These are phyloP conservation scores for Lichenostomus cassidix DNA, from an alignment of 2,113 vertebrate species.

Conservation along the genomic window DNA sequence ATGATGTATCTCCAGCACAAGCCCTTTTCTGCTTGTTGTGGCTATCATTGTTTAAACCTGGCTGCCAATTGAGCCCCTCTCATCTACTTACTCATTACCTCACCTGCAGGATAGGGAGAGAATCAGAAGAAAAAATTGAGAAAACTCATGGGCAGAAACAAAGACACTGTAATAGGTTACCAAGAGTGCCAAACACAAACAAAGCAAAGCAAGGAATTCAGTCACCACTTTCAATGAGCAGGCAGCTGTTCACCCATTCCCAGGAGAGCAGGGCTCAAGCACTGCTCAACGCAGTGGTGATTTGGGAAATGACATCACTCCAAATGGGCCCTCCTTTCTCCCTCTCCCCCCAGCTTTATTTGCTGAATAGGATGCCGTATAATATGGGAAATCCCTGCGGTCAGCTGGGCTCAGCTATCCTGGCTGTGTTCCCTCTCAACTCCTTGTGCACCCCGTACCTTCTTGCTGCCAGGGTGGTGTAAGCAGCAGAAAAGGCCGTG, in stretches of 20 bases:
- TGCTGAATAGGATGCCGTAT: neutral
- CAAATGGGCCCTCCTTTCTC: neutral
- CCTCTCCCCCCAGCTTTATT: neutral
- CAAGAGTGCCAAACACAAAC: accelerated
- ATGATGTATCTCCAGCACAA: neutral
- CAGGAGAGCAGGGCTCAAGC: neutral
- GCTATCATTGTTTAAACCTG: neutral
- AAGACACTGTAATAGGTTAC: neutral
- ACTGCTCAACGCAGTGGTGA: accelerated
- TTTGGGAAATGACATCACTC: neutral
- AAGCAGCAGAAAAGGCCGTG: neutral
- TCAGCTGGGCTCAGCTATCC: neutral
- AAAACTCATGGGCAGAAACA: neutral
- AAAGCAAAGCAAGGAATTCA: neutral
- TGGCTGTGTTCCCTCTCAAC: accelerated
- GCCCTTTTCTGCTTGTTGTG: neutral
- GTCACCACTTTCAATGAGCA: neutral
- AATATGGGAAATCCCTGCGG: neutral
- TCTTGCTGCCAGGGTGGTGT: accelerated
- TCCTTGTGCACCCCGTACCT: neutral
- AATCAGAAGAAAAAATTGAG: neutral
- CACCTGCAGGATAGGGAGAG: neutral
- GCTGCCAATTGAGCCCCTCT: neutral
- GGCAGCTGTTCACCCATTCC: neutral
- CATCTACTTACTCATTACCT: accelerated